A percentile compares a stretch with the other conserved stretches of the same genome.
These are phyloP conservation scores for Ectemnius cavifrons DNA, from an alignment of 2,888 invertebrate genomes.

Conservation along the genomic window DNA sequence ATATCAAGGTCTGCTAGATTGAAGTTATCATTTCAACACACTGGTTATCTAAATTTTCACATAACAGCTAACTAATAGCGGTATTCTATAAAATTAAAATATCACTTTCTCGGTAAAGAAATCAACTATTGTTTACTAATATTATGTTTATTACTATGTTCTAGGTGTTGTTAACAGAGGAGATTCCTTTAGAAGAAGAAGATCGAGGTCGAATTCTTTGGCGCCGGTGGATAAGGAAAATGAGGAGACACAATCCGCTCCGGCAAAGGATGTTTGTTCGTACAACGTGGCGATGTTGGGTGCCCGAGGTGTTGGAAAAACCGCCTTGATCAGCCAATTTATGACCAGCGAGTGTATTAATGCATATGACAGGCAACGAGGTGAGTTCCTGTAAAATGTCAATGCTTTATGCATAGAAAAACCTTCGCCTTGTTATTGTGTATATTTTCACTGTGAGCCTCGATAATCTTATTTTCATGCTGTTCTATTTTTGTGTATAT, in stretches of 20 bases:
- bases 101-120: no score
- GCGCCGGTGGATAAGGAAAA: constrained; percentile 80
- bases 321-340: constrained; percentile 83
- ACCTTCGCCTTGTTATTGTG: neutral
- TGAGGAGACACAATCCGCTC: constrained; percentile 66
- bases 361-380: constrained; percentile 89
- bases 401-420: neutral
- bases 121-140: neutral
- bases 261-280: constrained; percentile 77
- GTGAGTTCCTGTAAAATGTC: constrained; percentile 27
- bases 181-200: constrained; percentile 92
- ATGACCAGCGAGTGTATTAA: constrained; percentile 97
- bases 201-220: constrained; percentile 90
- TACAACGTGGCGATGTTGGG: constrained; percentile 83
- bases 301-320: constrained; percentile 81
- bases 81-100: no score
- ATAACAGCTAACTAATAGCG: no score
- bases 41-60: no score
- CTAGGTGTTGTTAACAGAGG: constrained; percentile 95
- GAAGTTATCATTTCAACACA: no score
- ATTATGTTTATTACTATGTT: neutral
- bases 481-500: no score
- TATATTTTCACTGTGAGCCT: no score
- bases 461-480: no score
- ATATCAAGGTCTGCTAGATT: no score